These are phyloP conservation scores for Antrozous pallidus DNA, from an alignment of 2,797 vertebrate species.

Conservation along the genomic window DNA sequence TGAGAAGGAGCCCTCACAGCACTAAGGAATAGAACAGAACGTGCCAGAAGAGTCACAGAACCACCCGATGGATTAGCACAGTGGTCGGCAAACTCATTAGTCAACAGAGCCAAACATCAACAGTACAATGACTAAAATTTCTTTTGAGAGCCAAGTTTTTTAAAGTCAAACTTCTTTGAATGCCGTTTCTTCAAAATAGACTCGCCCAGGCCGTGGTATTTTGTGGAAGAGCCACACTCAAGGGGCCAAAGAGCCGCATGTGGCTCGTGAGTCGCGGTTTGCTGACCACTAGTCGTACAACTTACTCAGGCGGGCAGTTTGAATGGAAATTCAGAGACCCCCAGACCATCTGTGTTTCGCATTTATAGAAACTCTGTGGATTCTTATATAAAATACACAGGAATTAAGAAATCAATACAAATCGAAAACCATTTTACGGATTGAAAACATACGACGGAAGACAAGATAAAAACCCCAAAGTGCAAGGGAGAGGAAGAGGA, in stretches of 20 bases:
- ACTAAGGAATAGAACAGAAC: not conserved
- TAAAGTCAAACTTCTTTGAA: too few relatives aligned
- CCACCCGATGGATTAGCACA: fast-evolving
- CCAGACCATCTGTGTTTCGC: not conserved
- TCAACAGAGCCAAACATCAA: too few relatives aligned
- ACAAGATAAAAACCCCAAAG: not conserved
- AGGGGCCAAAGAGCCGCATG: too few relatives aligned
- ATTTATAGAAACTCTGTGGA: not conserved
- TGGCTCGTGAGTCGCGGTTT: too few relatives aligned
- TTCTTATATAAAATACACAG: not conserved
- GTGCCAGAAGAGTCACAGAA: not conserved
- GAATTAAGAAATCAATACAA: not conserved
- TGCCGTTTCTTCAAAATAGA: too few relatives aligned
- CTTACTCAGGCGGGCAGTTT: not conserved
- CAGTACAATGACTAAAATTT: too few relatives aligned
- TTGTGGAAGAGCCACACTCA: too few relatives aligned
- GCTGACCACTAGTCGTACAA: too few relatives aligned
- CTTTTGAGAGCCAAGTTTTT: too few relatives aligned
- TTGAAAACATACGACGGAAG: not conserved
- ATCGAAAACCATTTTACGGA: not conserved
- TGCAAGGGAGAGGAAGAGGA: not conserved
- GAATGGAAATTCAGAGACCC: not conserved
- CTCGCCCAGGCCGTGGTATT: too few relatives aligned
- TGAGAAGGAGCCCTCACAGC: not conserved
- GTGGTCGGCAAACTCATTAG: too few relatives aligned